phyloP scores from a whole-genome alignment of 64 coral and sea anemone species.

The Stylophora pistillata region DNA sequence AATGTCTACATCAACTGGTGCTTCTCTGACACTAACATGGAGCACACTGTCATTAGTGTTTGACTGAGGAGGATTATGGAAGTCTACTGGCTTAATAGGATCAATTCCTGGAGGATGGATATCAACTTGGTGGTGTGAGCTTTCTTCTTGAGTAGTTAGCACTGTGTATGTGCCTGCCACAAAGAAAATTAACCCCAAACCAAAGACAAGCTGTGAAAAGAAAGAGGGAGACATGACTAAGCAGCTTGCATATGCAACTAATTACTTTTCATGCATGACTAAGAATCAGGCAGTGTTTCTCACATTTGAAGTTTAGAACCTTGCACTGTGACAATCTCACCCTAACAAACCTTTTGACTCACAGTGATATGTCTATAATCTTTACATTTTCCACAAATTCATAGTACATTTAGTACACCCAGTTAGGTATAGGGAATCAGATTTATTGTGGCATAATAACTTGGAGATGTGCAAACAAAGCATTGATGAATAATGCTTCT shows the following conservation, averaged over 20 bases:
- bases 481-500: no score
- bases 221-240: background rate
- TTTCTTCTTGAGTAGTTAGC: conserved; percentile 46
- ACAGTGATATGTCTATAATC: no score
- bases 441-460: no score
- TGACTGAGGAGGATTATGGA: background rate
- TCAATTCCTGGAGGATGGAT: conserved; percentile 54
- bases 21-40: conserved; percentile 8
- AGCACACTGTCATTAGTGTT: background rate
- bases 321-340: no score
- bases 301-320: no score
- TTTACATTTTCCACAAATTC: no score
- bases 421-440: no score
- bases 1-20: conserved; percentile 10
- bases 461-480: no score
- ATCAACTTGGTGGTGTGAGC: conserved; percentile 38
- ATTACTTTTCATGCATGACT: no score
- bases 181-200: conserved; percentile 71
- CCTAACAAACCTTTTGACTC: no score
- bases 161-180: conserved; percentile 81
- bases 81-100: conserved; percentile 52
- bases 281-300: no score
- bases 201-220: conserved; percentile 41
- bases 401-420: no score
- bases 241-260: background rate